These are phyloP conservation scores for Lateolabrax maculatus DNA, from an alignment of 2,797 vertebrate genomes.

Conservation along the genomic window DNA sequence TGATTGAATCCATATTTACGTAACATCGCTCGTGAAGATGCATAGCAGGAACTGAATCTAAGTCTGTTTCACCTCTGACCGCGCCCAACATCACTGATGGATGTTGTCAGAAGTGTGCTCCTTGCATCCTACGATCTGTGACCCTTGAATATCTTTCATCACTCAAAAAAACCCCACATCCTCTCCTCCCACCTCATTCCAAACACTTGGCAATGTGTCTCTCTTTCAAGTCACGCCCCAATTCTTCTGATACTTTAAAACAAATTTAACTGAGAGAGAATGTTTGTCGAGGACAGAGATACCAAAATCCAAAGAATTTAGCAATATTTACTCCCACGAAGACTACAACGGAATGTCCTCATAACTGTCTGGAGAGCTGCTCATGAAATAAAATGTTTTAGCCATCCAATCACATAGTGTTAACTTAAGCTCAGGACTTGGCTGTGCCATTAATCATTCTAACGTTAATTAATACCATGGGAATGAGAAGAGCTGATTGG, in stretches of 20 bases:
- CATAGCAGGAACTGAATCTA: not conserved
- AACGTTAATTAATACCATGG: slow-evolving; percentile 35
- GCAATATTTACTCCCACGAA: slow-evolving; percentile 19
- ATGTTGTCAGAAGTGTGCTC: not conserved
- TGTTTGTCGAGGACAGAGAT: slow-evolving; percentile 3
- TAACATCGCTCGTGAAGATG: too few species aligned
- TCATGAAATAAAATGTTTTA: not conserved
- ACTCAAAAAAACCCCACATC: not conserved
- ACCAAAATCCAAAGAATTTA: slow-evolving; percentile 23
- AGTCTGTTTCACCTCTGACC: not conserved
- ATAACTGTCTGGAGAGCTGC: slow-evolving; percentile 9
- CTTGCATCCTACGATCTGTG: not conserved
- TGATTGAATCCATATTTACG: not conserved
- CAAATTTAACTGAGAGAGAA: slow-evolving; percentile 18
- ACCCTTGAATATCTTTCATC: not conserved
- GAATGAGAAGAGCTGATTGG: slow-evolving; percentile 29
- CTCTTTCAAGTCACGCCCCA: slow-evolving; percentile 8
- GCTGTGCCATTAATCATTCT: slow-evolving; percentile 8
- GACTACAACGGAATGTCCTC: slow-evolving; percentile 13
- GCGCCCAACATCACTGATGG: not conserved
- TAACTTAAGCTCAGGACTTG: slow-evolving; percentile 1
- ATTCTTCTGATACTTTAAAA: slow-evolving; percentile 18
- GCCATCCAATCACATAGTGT: slow-evolving; percentile 11
- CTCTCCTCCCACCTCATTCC: slow-evolving; percentile 54
- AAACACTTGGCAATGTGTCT: slow-evolving; percentile 14